A percentile compares a stretch with the other conserved stretches of the same genome.
phyloP scores from a whole-genome alignment of 2,797 vertebrate species.

The Odontamblyopus rebecca region DNA sequence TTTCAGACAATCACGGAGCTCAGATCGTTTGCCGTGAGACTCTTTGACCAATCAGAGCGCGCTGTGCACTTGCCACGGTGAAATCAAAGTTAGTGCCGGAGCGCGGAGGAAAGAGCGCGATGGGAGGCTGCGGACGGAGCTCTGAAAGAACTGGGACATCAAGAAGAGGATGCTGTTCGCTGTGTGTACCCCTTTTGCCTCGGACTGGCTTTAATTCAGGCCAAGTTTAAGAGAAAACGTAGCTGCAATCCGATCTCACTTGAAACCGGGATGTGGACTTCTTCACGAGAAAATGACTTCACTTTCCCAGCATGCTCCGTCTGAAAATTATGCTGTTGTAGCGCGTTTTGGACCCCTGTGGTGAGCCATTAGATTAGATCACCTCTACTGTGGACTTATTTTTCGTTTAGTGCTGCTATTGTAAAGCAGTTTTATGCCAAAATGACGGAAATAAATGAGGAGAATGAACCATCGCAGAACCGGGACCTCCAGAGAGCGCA shows the following conservation, averaged over 20 bases:
- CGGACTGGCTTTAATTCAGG: background rate
- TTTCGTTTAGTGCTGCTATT: background rate
- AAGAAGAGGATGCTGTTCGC: conserved; percentile 11
- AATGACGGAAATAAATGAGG: conserved; percentile 90
- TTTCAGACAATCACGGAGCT: conserved; percentile 45
- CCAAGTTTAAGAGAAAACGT: background rate
- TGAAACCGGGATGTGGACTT: conserved; percentile 13
- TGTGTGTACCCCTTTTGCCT: background rate
- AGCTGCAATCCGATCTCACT: conserved; percentile 4
- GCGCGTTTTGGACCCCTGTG: conserved; percentile 29
- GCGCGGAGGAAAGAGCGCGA: conserved; percentile 41
- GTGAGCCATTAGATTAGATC: background rate
- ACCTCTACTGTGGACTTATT: conserved; percentile 30
- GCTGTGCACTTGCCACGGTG: conserved; percentile 23
- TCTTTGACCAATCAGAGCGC: conserved; percentile 58
- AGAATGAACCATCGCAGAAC: conserved; percentile 80
- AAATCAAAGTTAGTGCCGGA: conserved; percentile 75
- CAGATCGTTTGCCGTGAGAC: background rate
- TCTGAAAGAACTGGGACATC: conserved; percentile 18
- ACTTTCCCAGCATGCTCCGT: conserved; percentile 15
- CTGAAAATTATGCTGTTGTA: conserved; percentile 18
- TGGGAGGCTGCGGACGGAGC: conserved; percentile 16
- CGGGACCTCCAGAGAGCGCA: conserved; percentile 72
- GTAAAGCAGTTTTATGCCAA: conserved; percentile 18
- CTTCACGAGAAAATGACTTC: conserved; percentile 30